phyloP scores from a whole-genome alignment of 2,888 invertebrate species.

The Brachypterus glaber region DNA sequence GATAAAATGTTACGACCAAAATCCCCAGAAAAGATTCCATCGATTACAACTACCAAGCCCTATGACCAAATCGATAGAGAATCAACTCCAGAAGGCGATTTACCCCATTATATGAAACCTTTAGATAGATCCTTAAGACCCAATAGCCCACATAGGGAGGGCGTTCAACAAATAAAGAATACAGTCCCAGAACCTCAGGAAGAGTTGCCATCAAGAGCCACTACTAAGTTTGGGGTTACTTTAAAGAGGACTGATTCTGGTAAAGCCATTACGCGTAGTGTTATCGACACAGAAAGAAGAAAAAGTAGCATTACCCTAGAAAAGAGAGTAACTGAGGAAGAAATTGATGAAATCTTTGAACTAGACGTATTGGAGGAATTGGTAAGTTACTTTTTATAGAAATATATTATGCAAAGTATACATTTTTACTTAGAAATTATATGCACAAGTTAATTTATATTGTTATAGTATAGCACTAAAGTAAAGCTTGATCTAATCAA shows the following conservation, averaged over 20 bases:
- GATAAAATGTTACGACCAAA: conserved; percentile 17
- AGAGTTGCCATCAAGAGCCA: conserved; percentile 30
- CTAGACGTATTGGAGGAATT: conserved; percentile 60
- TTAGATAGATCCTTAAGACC: conserved; percentile 28
- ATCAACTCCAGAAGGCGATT: conserved; percentile 19
- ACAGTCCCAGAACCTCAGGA: conserved; percentile 23
- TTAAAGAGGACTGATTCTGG: conserved; percentile 50
- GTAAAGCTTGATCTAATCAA: too few relatives aligned
- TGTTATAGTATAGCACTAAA: too few relatives aligned
- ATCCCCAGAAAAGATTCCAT: conserved; percentile 16
- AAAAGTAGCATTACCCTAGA: conserved; percentile 41
- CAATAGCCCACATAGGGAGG: conserved; percentile 24
- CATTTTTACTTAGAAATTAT: conserved; percentile 8
- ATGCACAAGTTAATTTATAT: conserved; percentile 9
- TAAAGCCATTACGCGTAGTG: conserved; percentile 41
- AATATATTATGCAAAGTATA: neutral
- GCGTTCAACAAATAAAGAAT: conserved; percentile 11
- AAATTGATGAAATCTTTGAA: conserved; percentile 66
- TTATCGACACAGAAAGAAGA: conserved; percentile 38
- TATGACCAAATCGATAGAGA: conserved; percentile 1
- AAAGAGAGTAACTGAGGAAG: conserved; percentile 42
- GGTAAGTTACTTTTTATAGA: conserved; percentile 41
- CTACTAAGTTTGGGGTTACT: conserved; percentile 59
- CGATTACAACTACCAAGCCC: conserved; percentile 1
- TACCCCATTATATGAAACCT: conserved; percentile 36